phyloP scores from a whole-genome alignment of 2,113 vertebrate genomes.

The Cisticola juncidis region DNA sequence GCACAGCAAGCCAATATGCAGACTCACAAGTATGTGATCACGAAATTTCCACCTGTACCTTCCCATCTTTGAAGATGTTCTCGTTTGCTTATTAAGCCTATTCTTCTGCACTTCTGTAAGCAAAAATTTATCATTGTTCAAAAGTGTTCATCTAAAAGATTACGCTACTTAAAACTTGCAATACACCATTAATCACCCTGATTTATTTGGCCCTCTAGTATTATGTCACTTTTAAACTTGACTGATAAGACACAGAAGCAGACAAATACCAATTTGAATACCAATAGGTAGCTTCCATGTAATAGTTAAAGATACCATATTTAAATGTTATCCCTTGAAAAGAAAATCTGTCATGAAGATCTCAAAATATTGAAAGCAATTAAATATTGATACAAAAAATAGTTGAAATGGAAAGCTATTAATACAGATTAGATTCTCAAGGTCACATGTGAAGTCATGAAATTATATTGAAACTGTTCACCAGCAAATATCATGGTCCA shows the following conservation, averaged over 20 bases:
- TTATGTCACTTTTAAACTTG: not conserved
- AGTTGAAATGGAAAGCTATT: not conserved
- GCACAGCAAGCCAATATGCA: not conserved
- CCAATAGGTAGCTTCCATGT: not conserved
- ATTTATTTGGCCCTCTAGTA: not conserved
- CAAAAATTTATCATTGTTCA: not conserved
- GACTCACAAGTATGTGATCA: not conserved
- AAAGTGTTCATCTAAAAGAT: not conserved
- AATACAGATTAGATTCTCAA: not conserved
- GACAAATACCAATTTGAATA: not conserved
- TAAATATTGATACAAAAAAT: not conserved
- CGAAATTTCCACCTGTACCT: not conserved
- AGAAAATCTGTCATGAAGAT: not conserved
- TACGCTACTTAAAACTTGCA: not conserved
- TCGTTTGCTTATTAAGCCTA: not conserved
- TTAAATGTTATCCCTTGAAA: not conserved
- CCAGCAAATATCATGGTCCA: not conserved
- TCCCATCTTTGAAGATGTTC: not conserved
- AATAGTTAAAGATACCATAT: not conserved
- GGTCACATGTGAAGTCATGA: not conserved
- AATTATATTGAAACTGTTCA: not conserved
- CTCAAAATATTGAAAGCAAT: not conserved
- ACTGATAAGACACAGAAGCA: not conserved
- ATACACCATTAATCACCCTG: not conserved
- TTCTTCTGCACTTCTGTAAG: not conserved